Evolutionary conservation across 2,113 vertebrate genomes (phyloP), one percentile per base, ranked within the genome.

Genomic region (Glaucidium brasilianum): DNA sequence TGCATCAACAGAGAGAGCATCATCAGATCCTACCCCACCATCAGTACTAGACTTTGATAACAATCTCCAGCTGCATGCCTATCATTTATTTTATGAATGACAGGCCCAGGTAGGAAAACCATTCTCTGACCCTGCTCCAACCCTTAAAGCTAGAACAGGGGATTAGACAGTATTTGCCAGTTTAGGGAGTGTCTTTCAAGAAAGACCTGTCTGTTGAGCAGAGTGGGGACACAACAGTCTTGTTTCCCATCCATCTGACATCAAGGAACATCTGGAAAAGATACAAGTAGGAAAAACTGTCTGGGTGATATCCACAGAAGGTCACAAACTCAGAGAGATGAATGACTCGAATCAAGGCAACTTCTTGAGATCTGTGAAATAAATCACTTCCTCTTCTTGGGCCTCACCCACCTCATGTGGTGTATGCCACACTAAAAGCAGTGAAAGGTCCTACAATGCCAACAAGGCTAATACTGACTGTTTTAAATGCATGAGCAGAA

Each of bases 341-440:
- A 85, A 60, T 30, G 16, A 26, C 39, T 79, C 13, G 55, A 64
- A 78, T 15, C 18, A 62, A 88, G 49, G 37, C 21, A 35, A 53
- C 11, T 92, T 79, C 47, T 49, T 25, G 60, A 91, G 17, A 68
- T 39, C 15, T 14, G 37, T 41, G 67, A 91, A 91, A 74, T 63
- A 68, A 68, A 41, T 35, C 23, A 20, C 12, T 60, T 59, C 43
- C 75, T 77, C 21, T 68, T 62, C 49, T 50, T 2, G 1, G 49
- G 27, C 47, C 27, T 89, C 47, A 74, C 47, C 13, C 22, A 62
- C 39, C 30, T 53, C 47, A 25, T 11, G 26, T 1, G 1, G 25
- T 2, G 3, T 30, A 53, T 0, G 3, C 30, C 34, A 66, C 1
- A 2, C 30, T 29, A 26, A 12, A 49, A 4, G 17, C 29, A 11